Evolutionary conservation across 2,113 vertebrate species (phyloP).

Genomic region (Leucopternis melanops): DNA sequence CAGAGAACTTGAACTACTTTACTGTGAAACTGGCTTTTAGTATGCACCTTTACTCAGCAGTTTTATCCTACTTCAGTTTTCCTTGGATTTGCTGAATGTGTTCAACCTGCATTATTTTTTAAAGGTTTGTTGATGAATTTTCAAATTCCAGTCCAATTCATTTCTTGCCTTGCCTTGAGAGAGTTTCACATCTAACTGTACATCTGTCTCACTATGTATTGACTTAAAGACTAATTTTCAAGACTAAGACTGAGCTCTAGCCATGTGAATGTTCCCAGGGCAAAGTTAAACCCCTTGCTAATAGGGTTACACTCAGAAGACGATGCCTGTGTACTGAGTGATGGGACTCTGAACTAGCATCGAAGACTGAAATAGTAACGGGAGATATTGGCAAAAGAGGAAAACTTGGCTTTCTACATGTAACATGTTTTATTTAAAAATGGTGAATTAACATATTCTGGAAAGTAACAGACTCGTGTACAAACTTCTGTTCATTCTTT

Average conservation of each 20-base stretch:
- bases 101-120: background rate
- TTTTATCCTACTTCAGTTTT: background rate
- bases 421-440: background rate
- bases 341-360: background rate
- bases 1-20: background rate
- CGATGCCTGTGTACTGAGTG: background rate
- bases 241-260: background rate
- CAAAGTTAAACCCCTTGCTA: background rate
- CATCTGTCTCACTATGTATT: background rate
- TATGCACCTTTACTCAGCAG: background rate
- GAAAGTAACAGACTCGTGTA: background rate
- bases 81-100: background rate
- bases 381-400: background rate
- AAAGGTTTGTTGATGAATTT: background rate
- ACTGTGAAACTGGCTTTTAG: background rate
- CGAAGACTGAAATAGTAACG: background rate
- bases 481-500: background rate
- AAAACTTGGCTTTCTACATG: background rate
- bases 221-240: background rate
- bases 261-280: background rate
- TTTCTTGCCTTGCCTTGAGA: background rate
- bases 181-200: background rate
- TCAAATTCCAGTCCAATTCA: background rate
- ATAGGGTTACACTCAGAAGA: background rate
- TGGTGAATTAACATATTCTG: background rate